Percentiles rank a stretch among this genome's conserved stretches.
Evolutionary conservation across 1,140 invertebrate genomes (phyloP).

Genomic region (Homarus americanus): DNA sequence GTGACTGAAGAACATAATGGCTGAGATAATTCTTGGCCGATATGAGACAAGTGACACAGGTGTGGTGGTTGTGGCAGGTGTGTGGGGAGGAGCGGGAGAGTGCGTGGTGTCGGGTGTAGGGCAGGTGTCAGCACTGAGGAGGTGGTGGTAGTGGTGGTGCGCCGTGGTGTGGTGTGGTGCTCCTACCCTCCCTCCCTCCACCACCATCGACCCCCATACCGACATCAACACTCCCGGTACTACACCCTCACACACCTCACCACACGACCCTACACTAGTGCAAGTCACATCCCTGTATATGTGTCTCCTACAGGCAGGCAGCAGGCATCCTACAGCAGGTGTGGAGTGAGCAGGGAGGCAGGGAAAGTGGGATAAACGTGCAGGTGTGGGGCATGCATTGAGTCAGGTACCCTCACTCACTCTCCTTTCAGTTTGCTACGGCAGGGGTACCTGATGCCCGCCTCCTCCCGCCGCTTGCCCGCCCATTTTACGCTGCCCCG

Average conservation of each 20-base stretch:
- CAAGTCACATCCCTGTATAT: neutral
- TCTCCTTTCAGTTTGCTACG: neutral
- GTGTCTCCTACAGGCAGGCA: neutral
- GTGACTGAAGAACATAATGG: neutral
- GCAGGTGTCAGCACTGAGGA: conserved; percentile 13
- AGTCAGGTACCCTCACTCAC: neutral
- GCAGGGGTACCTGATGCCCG: neutral
- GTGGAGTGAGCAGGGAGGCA: neutral
- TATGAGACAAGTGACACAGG: neutral
- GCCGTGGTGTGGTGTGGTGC: neutral
- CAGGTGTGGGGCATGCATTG: conserved; percentile 1
- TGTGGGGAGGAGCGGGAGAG: neutral
- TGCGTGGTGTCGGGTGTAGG: neutral
- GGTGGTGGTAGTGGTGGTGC: neutral
- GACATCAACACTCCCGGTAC: neutral
- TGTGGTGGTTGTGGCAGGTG: neutral
- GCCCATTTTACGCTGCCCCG: too few relatives aligned
- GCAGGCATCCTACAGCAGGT: neutral
- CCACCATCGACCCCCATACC: neutral
- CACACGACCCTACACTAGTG: neutral
- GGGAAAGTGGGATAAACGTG: neutral
- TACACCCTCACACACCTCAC: neutral
- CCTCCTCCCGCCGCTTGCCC: too few relatives aligned
- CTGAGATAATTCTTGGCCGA: neutral
- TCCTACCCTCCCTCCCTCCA: neutral